phyloP scores from a whole-genome alignment of 2,797 vertebrate species.

The Cichlasoma orientale region DNA sequence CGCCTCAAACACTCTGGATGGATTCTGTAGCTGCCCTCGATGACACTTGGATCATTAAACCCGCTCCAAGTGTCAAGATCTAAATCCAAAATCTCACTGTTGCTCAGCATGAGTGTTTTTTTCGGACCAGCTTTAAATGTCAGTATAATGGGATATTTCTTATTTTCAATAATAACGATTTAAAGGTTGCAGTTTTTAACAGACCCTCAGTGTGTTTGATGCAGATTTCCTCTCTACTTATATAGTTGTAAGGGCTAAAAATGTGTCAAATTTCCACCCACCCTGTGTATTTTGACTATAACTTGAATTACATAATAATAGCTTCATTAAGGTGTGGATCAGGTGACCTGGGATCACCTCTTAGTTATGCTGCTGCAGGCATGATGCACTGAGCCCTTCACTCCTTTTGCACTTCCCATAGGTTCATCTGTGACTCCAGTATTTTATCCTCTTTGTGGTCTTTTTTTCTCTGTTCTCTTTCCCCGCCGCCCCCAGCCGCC shows the following conservation, averaged over 20 bases:
- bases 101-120: too few species aligned
- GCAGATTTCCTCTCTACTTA: background rate
- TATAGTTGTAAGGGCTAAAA: background rate
- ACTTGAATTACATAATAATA: background rate
- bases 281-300: background rate
- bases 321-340: rapidly evolving
- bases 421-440: background rate
- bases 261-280: background rate
- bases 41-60: constrained; percentile 29
- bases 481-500: too few species aligned
- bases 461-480: background rate
- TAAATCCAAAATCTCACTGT: rapidly evolving
- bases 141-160: background rate
- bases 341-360: background rate
- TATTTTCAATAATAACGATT: background rate
- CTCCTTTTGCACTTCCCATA: too few species aligned
- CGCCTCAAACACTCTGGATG: constrained; percentile 12
- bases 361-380: background rate
- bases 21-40: constrained; percentile 15
- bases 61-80: background rate
- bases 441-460: background rate
- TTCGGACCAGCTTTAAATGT: background rate
- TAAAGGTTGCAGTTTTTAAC: background rate
- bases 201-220: background rate
- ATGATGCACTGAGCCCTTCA: background rate